Base-by-base conservation (phyloP, 2,113 vertebrate genomes). In the Potamarius usumacintae region DNA sequence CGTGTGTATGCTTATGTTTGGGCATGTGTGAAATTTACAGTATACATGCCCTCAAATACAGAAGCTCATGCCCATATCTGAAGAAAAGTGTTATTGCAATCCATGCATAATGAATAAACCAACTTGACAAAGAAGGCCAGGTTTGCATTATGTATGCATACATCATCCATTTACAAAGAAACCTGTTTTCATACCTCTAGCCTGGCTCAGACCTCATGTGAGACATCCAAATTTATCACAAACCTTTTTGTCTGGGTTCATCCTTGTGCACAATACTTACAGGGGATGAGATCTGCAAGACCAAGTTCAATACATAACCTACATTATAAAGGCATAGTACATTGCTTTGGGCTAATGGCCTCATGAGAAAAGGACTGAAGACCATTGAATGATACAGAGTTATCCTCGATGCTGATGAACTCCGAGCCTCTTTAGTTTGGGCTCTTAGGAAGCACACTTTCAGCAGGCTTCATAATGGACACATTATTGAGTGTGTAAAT, bases 371-470 rank as follows among this genome's bases (percentile, higher is more conserved):
- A 42, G 87, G 78, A 55, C 84, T 85, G 87, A 67, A 80, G 86
- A 69, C 72, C 74, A 48, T 27, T 85, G 90, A 89, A 88, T 89
- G 90, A 79, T 83, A 63, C 27, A 12, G 83, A 83, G 87, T 86
- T 89, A 52, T 52, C 79, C 83, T 22, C 58, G 12, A n/a, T 42
- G 14, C 88, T 89, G 90, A 91, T 90, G 88, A 90, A 91, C 88
- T 87, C 87, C 30, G 52, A 83, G 85, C 79, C 87, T 82, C 76
- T 87, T 91, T 87, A 89, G 85, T 72, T 87, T 81, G 27, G 82
- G 71, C 89, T 90, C 87, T 90, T 91, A 80, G 77, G 78, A 86
- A 89, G 82, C 78, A 27, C 7, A 10, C 85, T 89, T 78, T 30
- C 80, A 25, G 79, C 50, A 17, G 60, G 71, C 84, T n/a, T 85